These are phyloP conservation scores for Burhinus oedicnemus DNA, from an alignment of 2,113 vertebrate species.

Conservation along the genomic window DNA sequence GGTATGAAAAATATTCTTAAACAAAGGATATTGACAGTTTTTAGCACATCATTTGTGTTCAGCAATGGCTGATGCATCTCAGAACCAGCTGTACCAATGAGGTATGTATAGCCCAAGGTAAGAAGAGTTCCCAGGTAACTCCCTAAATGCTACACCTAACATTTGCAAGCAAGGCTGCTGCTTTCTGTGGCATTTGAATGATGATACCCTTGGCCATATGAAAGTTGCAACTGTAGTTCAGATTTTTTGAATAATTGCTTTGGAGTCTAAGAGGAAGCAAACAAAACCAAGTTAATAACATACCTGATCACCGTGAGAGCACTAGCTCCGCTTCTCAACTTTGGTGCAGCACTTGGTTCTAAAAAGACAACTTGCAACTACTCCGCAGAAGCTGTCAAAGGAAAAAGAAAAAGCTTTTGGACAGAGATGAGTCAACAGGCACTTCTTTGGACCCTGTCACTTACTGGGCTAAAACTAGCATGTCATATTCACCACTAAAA, in stretches of 20 bases:
- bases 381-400: background rate
- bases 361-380: background rate
- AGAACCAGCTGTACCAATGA: background rate
- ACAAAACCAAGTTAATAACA: background rate
- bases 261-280: background rate
- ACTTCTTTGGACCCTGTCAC: background rate
- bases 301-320: background rate
- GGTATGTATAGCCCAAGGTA: background rate
- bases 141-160: background rate
- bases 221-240: background rate
- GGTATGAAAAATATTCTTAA: background rate
- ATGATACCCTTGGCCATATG: background rate
- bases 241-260: background rate
- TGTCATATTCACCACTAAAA: background rate
- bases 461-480: background rate
- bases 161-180: background rate
- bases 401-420: background rate
- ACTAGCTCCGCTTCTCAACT: background rate
- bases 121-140: background rate
- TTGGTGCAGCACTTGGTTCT: background rate
- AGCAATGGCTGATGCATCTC: background rate
- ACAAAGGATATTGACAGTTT: background rate
- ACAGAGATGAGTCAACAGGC: background rate
- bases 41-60: background rate
- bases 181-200: background rate